Percentiles rank a stretch among this genome's conserved stretches.
Evolutionary conservation across 2,113 vertebrate species (phyloP).

Genomic region (Nothoprocta pentlandii): DNA sequence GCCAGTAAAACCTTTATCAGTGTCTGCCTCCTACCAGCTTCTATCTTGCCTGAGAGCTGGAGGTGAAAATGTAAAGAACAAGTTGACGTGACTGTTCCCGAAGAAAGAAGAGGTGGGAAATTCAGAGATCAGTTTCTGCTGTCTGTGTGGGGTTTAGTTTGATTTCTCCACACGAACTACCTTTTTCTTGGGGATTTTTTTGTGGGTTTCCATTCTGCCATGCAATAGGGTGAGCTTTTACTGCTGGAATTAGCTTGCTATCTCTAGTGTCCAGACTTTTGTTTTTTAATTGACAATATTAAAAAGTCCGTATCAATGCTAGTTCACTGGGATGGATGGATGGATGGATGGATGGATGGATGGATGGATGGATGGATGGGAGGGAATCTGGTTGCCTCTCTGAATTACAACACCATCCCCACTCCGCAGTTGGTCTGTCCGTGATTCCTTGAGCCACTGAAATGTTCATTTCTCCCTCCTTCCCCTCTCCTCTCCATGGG

Average conservation of each 20-base stretch:
- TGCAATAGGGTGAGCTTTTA: background rate
- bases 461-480: fast-evolving
- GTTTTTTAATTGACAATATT: background rate
- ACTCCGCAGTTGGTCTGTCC: background rate
- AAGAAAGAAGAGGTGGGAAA: slow-evolving; percentile 37
- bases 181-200: background rate
- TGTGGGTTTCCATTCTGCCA: background rate
- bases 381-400: background rate
- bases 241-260: background rate
- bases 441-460: background rate
- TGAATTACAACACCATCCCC: background rate
- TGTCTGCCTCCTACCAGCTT: slow-evolving; percentile 56
- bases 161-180: background rate
- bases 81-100: background rate
- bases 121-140: background rate
- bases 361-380: no score
- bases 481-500: background rate
- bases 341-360: no score
- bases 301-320: background rate
- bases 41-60: slow-evolving; percentile 17
- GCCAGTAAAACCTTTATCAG: slow-evolving; percentile 47
- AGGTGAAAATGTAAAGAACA: slow-evolving; percentile 39
- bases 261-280: background rate
- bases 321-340: background rate
- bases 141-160: background rate